A percentile compares a stretch with the other conserved stretches of the same genome.
Conservation (phyloP, 2,113 vertebrate genomes). For the Gavialis gangeticus region DNA sequence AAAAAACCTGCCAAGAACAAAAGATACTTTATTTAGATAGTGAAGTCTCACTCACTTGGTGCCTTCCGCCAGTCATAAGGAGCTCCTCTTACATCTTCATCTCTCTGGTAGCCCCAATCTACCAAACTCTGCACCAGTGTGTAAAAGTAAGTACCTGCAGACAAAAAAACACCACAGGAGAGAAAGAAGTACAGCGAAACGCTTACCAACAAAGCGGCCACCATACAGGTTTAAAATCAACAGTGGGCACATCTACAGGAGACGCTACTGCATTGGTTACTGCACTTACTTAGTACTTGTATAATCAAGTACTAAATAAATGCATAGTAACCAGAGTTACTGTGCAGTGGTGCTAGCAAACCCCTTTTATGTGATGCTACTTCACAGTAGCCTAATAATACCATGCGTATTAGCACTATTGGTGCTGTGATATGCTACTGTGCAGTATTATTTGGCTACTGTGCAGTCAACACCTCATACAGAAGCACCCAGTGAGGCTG, state of each 20-base stretch:
- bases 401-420: too few species aligned
- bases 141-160: conserved; percentile 94
- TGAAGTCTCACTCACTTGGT: conserved; percentile 85
- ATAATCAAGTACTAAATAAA: too few species aligned
- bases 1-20: not conserved
- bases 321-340: too few species aligned
- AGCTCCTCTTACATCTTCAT: conserved; percentile 90
- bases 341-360: too few species aligned
- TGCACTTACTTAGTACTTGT: too few species aligned
- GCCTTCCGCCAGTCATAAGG: conserved; percentile 98
- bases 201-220: not conserved
- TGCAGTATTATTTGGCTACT: too few species aligned
- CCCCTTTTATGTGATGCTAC: too few species aligned
- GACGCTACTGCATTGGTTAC: too few species aligned
- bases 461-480: too few species aligned
- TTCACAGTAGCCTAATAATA: too few species aligned
- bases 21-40: not conserved
- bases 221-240: not conserved
- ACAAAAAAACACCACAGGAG: conserved; percentile 9
- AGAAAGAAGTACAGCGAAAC: not conserved
- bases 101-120: conserved; percentile 91
- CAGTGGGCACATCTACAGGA: too few species aligned
- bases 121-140: conserved; percentile 91
- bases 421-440: too few species aligned
- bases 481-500: not conserved